Conservation (phyloP, 2,113 vertebrate species). For the Crotalus helleri region DNA sequence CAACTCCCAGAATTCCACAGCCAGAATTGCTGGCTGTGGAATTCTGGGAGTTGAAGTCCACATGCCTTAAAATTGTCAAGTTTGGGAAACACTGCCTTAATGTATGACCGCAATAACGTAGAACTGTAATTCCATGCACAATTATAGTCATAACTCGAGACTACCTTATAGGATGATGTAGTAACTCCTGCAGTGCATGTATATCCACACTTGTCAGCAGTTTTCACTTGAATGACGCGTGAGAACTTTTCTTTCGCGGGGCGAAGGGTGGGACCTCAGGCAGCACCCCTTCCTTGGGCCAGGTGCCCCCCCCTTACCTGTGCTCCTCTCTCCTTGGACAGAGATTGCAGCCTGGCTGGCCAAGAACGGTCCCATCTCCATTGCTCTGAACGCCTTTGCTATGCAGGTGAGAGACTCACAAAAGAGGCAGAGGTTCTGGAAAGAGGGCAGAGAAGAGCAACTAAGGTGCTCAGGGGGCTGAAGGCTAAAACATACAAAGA, state of each 20-base stretch:
- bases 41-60: no score
- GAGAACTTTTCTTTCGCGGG: background rate
- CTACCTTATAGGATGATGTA: background rate
- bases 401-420: slow-evolving; percentile 78
- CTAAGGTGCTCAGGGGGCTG: no score
- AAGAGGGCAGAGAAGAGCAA: background rate
- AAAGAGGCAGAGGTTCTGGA: background rate
- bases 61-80: no score
- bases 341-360: slow-evolving; percentile 86
- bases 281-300: background rate
- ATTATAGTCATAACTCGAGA: background rate
- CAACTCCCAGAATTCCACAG: no score
- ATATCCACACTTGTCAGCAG: background rate
- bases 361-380: slow-evolving; percentile 82
- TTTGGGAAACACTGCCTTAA: no score
- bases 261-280: background rate
- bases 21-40: no score
- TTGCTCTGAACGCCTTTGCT: slow-evolving; percentile 89
- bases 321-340: slow-evolving; percentile 38
- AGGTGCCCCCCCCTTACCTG: background rate
- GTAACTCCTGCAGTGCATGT: background rate
- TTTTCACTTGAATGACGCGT: background rate
- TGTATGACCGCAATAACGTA: background rate
- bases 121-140: background rate
- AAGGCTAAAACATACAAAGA: no score